Evolutionary conservation across 92 coral and sea anemone species (phyloP).

Genomic region (Epizoanthus rinbou): DNA sequence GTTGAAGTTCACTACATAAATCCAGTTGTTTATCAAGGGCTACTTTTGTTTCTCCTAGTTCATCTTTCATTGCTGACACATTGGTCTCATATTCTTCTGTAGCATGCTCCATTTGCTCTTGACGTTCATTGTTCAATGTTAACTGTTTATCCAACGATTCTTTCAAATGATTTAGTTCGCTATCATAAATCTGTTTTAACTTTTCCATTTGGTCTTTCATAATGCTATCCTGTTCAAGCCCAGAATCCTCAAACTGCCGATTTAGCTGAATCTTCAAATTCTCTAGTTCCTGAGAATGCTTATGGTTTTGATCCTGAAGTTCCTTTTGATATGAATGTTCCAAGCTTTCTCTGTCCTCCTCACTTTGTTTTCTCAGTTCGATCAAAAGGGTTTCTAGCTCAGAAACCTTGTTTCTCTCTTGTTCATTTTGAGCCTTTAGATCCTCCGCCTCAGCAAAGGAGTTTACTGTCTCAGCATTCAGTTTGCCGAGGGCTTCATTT

Average conservation of each 20-base stretch:
- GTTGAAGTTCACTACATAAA: conserved; percentile 39
- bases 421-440: conserved; percentile 53
- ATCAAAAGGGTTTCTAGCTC: conserved; percentile 64
- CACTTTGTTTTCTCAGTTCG: conserved; percentile 54
- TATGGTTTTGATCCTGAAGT: conserved; percentile 55
- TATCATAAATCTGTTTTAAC: conserved; percentile 75
- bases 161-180: conserved; percentile 67
- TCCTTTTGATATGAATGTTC: conserved; percentile 71
- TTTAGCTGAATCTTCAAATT: conserved; percentile 57
- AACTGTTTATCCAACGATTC: conserved; percentile 74
- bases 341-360: conserved; percentile 68
- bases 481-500: conserved; percentile 40
- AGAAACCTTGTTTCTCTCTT: conserved; percentile 55
- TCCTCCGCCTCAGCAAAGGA: conserved; percentile 51
- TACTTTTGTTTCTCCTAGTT: conserved; percentile 27
- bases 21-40: conserved; percentile 18
- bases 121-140: conserved; percentile 53
- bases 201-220: conserved; percentile 73
- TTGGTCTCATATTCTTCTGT: conserved; percentile 32
- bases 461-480: conserved; percentile 50
- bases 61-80: conserved; percentile 24
- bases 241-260: conserved; percentile 68
- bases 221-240: conserved; percentile 61
- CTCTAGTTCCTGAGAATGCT: conserved; percentile 70
- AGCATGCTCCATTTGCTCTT: conserved; percentile 18